Base-by-base conservation (phyloP, 2,888 invertebrate genomes). In the Hybos culiciformis region DNA sequence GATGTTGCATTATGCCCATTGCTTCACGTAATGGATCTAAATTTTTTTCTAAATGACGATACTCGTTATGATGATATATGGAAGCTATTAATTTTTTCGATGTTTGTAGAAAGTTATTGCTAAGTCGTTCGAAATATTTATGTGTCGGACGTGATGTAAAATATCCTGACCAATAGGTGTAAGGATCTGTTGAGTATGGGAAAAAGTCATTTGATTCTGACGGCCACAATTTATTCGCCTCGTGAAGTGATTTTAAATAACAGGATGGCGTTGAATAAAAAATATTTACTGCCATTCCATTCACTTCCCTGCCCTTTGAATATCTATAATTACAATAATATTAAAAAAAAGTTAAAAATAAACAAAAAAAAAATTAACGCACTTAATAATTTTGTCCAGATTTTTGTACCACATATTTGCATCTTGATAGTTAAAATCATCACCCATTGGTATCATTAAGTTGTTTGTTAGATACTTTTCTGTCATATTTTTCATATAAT, bases 101-200 rank as follows among this genome's bases (percentile, higher is more conserved):
- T 24, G 81, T 53, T 69, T 88, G 87, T 11, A 86, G 58, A 48
- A 80, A 77, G 49, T 77, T 78, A 53, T 86, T 87, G 3, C 80
- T 81, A 41, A 76, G 66, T 12, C 86, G 70, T 57, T 86, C 85
- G 49, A 78, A 83, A 48, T 76, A 78, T 54, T 88, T 88, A 1
- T 82, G 70, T 0, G 85, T 80, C 0, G 88, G 87, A 18, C 87
- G 70, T 0, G 88, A 88, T 0, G 84, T 82, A 57, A 80, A 90
- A 57, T 86, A 90, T 0, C 96, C 96, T 0, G 93, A 92, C 97
- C 96, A 97, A 59, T 80, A 96, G 0, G 86, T 73, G 55, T 91
- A 82, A 0, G 78, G 73, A 57, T 84, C 83, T 34, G 83, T 83
- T 2, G 90, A 84, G 64, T 88, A 93, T 0, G 93, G 92, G 64